phyloP scores from a whole-genome alignment of 1,140 invertebrate species.

The Anoplolepis gracilipes region DNA sequence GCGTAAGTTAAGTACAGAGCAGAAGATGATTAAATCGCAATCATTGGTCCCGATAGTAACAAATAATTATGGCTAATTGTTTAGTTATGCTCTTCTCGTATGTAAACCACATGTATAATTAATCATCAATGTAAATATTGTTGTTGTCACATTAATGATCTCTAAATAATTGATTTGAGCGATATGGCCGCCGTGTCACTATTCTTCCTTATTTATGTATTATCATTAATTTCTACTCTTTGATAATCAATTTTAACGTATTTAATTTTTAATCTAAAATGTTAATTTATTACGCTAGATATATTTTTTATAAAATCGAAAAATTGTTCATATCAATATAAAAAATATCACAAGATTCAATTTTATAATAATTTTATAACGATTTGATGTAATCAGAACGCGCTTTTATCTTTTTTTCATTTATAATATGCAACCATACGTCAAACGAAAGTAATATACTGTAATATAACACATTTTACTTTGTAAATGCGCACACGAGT shows the following conservation, averaged over 20 bases:
- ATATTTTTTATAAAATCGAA: background rate
- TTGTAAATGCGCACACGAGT: conserved; percentile 1
- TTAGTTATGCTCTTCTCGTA: conserved; percentile 30
- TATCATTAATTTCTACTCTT: conserved; percentile 35
- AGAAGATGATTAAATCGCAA: conserved; percentile 58
- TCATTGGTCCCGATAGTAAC: conserved; percentile 54
- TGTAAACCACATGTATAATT: conserved; percentile 49
- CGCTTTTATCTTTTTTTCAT: background rate
- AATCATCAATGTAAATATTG: conserved; percentile 55
- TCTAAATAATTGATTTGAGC: conserved; percentile 54
- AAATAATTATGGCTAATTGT: conserved; percentile 59
- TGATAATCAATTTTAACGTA: conserved; percentile 25
- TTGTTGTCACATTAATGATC: conserved; percentile 50
- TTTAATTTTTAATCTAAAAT: background rate
- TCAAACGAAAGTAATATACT: conserved; percentile 30
- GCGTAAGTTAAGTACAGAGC: conserved; percentile 31
- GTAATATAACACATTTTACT: conserved; percentile 3
- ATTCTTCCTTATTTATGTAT: conserved; percentile 35
- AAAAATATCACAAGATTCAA: background rate
- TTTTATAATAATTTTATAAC: conserved; percentile 6
- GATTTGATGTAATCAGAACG: background rate
- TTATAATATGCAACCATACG: background rate
- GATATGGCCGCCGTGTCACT: conserved; percentile 7
- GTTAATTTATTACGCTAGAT: background rate
- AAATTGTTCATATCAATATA: background rate